A percentile compares a stretch with the other conserved stretches of the same genome.
These are phyloP conservation scores for Machimus rusticus DNA, from an alignment of 2,888 invertebrate species.

Conservation along the genomic window DNA sequence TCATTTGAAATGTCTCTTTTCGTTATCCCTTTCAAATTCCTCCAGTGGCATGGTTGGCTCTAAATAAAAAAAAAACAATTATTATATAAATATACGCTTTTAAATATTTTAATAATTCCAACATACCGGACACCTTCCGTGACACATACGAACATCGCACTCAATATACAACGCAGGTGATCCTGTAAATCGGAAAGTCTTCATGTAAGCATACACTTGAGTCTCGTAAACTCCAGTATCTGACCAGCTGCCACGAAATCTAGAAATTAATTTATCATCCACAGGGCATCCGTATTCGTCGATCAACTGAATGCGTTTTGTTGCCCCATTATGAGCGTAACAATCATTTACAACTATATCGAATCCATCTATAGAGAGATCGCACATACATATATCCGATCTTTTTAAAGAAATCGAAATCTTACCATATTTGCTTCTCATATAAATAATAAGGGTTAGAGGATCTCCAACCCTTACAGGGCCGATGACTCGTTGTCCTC, in stretches of 20 bases:
- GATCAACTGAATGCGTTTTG: constrained; percentile 88
- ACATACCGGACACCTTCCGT: constrained; percentile 90
- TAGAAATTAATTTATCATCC: constrained; percentile 89
- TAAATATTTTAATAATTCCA: background rate
- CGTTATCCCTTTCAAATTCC: constrained; percentile 82
- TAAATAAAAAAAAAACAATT: constrained; percentile 57
- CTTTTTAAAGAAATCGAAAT: background rate
- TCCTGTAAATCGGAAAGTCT: constrained; percentile 87
- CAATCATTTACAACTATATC: constrained; percentile 95
- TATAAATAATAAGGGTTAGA: constrained; percentile 89
- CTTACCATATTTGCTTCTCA: constrained; percentile 93
- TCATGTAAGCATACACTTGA: constrained; percentile 94
- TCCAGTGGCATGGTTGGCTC: constrained; percentile 94
- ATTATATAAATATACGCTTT: background rate
- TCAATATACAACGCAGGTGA: constrained; percentile 94
- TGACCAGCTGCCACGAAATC: constrained; percentile 93
- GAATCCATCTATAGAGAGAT: constrained; percentile 77
- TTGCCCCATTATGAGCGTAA: constrained; percentile 92
- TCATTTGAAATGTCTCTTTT: constrained; percentile 72
- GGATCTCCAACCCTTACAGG: constrained; percentile 94
- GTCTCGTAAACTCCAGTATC: constrained; percentile 90
- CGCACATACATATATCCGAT: background rate
- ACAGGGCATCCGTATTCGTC: constrained; percentile 94
- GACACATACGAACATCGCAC: constrained; percentile 95
- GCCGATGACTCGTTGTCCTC: constrained; percentile 84